Evolutionary conservation across 1,140 invertebrate species (phyloP), one percentile per base, ranked within the genome.

Genomic region (Gonatopus flavifemur): DNA sequence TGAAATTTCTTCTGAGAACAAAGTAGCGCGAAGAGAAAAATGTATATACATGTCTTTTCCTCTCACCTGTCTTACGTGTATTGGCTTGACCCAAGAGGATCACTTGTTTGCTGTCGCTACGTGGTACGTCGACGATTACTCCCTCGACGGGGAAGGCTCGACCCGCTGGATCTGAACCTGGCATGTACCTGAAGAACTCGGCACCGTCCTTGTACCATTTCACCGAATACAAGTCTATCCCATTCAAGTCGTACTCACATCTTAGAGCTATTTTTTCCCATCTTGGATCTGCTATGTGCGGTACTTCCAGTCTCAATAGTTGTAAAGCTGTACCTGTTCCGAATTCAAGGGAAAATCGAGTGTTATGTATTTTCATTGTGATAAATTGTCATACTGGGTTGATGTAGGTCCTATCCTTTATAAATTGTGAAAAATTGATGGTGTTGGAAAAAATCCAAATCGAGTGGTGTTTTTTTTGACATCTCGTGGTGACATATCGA

Each of bases 111-210:
- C 52, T 59, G 40, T 74, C 60, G 49, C 70, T 72, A n/a, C 35
- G 60, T 54, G 60, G 67, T 55, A 94, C 87, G 74, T 93, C 88
- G 28, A 94, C 90, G 62, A 84, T 83, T 15, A 93, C 83, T 48
- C 90, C 90, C 3, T 86, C 83, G 40, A 88, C 69, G 30, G 83
- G 81, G 63, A 90, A 91, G 18, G 85, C 83, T 59, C 89, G 86
- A n/a, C 83, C 83, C 0, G 88, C 84, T 32, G 88, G 88, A 41
- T 77, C 75, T 52, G 89, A 66, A 21, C 69, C 70, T 0, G 84
- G 84, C 66, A 80, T 78, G 64, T 72, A 86, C 55, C 83, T 76
- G 66, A 82, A 86, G 69, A 87, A 86, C 60, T 86, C 82, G 5
- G 69, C 54, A 9, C 77, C 78, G 52, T 85, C 83, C 62, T 85